Evolutionary conservation across 1,140 invertebrate genomes (phyloP), one percentile per base, ranked within the genome.

Genomic region (Bradynema listronoti): DNA sequence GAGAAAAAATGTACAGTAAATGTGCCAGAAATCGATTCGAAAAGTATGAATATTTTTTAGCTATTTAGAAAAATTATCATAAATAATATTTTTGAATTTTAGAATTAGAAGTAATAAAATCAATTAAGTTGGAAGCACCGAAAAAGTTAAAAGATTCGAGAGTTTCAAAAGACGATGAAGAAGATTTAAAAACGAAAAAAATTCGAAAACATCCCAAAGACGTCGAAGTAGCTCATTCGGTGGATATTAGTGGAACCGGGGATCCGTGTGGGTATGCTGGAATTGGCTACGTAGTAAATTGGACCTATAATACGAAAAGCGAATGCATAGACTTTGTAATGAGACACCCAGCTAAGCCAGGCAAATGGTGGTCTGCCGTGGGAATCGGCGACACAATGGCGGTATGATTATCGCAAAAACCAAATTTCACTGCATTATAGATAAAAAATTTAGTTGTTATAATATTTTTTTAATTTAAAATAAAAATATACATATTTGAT

Each of bases 341-440:
- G 71, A 56, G 58, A 43, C 58, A 65, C n/a, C 43, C 54, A n/a
- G 30, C 36, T 24, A 74, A 72, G 50, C 43, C 42, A 36, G 73
- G 73, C 11, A 59, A 64, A 29, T 73, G 73, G 73, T 73, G 73
- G 74, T 71, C 66, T n/a, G 66, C 73, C 7, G 49, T 73, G 24
- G 71, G 71, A 25, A 69, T 75, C 51, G 70, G 70, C 16, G 72
- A 75, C 29, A 64, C 36, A 36, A 72, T 72, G 70, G 32, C 34
- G 29, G 69, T 75, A 46, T 49, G 58, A 29, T 27, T 9, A 29
- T 33, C 36, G 30, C 29, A 1, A 11, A 24, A 41, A 27, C 16
- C 22, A 19, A n/a, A 61, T 11, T 39, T 56, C 14, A 9, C 24
- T 16, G 34, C 7, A 54, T 58, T 27, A 14, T 27, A n/a, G 16